Conservation (phyloP, 1,140 invertebrate genomes). For the Pseudobourletiella spinata region DNA sequence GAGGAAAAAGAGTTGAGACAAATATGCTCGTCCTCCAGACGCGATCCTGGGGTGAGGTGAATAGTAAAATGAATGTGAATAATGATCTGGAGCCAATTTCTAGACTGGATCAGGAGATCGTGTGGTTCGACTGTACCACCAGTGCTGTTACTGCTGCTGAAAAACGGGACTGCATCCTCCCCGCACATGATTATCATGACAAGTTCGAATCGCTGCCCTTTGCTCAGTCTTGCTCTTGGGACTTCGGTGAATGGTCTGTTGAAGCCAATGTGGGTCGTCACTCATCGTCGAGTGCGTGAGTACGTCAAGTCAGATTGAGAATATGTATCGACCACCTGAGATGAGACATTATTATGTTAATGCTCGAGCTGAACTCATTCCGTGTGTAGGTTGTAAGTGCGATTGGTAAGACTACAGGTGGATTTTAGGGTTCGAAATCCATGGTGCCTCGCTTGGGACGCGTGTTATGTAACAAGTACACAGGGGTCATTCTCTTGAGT, state of each 20-base stretch:
- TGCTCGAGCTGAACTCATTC: not conserved
- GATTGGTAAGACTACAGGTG: too few relatives aligned
- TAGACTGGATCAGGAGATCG: not conserved
- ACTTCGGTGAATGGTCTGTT: too few relatives aligned
- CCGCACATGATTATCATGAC: conserved; percentile 2
- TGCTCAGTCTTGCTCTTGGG: too few relatives aligned
- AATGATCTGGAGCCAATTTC: conserved; percentile 16
- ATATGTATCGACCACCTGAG: conserved; percentile 28
- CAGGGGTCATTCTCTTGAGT: too few relatives aligned
- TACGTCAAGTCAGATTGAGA: conserved; percentile 4
- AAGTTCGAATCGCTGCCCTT: not conserved
- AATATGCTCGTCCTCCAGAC: too few relatives aligned
- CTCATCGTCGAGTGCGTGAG: conserved; percentile 19
- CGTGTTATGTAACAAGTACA: too few relatives aligned
- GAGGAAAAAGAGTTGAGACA: too few relatives aligned
- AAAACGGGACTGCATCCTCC: not conserved
- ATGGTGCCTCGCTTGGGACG: too few relatives aligned
- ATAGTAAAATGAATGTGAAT: conserved; percentile 18
- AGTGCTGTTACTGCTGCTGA: too few relatives aligned
- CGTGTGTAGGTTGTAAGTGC: too few relatives aligned
- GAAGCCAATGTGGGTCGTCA: conserved; percentile 13
- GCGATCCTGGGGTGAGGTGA: conserved; percentile 16
- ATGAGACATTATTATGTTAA: conserved; percentile 22
- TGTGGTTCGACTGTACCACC: not conserved
- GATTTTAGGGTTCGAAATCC: too few relatives aligned